Conservation (phyloP, 2,888 invertebrate genomes). For the Sinodicranocentrus sp. region DNA sequence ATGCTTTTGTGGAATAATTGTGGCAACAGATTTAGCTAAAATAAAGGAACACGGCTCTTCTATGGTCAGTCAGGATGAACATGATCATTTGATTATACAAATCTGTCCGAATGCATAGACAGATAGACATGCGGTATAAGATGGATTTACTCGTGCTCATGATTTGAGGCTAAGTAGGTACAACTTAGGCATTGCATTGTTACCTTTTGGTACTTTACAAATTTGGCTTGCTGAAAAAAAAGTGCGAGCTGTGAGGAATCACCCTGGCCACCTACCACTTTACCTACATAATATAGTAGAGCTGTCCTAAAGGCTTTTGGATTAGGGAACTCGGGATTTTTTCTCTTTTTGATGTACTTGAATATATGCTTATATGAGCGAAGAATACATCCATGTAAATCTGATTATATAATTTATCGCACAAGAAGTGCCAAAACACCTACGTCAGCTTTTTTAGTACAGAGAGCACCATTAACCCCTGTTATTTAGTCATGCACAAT, state of each 20-base stretch:
- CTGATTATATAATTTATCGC: conserved; percentile 62
- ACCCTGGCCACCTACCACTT: conserved; percentile 46
- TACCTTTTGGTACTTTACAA: conserved; percentile 47
- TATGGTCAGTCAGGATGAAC: conserved; percentile 52
- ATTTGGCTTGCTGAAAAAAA: conserved; percentile 51
- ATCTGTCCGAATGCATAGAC: conserved; percentile 6
- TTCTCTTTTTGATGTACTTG: not conserved
- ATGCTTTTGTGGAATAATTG: conserved; percentile 58
- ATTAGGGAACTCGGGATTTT: too few relatives aligned
- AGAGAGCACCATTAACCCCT: not conserved
- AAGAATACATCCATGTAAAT: conserved; percentile 13
- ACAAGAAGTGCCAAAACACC: conserved; percentile 64
- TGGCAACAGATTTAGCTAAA: conserved; percentile 58
- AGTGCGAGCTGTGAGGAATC: conserved; percentile 38
- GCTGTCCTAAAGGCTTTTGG: too few relatives aligned
- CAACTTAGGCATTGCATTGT: conserved; percentile 21
- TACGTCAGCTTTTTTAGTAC: conserved; percentile 34
- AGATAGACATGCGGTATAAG: not conserved
- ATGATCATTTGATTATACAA: conserved; percentile 33
- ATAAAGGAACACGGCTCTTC: conserved; percentile 46
- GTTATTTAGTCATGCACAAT: conserved; percentile 53
- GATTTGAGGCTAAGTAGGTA: conserved; percentile 14
- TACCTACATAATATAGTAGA: not conserved
- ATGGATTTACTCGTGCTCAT: conserved; percentile 50
- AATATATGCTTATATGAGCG: not conserved